Evolutionary conservation across 2,113 vertebrate species (phyloP).

Genomic region (Ciconia boyciana): DNA sequence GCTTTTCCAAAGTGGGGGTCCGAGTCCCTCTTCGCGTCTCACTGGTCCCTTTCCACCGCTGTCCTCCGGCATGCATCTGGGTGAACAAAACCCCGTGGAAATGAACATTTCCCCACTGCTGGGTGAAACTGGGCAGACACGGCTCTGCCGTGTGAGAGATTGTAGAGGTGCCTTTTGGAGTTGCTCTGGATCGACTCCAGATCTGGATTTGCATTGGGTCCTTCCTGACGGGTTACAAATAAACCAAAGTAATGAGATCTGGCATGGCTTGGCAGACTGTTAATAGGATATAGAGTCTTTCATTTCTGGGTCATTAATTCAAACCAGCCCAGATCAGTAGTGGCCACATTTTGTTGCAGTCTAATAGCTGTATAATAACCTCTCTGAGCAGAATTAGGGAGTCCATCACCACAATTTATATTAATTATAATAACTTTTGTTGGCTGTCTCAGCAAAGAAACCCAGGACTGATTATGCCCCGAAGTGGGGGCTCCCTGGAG

Average conservation of each 20-base stretch:
- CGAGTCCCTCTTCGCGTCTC: background rate
- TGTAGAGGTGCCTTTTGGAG: background rate
- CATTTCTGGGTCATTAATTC: slow-evolving; percentile 41
- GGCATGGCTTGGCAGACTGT: slow-evolving; percentile 13
- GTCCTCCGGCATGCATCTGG: rapidly evolving
- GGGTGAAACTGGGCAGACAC: rapidly evolving
- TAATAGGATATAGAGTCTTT: slow-evolving; percentile 40
- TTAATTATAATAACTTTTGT: slow-evolving; percentile 14
- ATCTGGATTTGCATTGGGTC: slow-evolving; percentile 22
- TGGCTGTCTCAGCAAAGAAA: background rate
- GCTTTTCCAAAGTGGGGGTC: background rate
- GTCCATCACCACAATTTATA: slow-evolving; percentile 14
- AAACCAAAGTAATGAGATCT: slow-evolving; percentile 37
- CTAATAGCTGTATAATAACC: slow-evolving; percentile 29
- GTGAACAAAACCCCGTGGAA: background rate
- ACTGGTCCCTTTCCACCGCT: rapidly evolving
- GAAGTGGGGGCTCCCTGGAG: background rate
- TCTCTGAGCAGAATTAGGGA: slow-evolving; percentile 16
- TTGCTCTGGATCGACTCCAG: slow-evolving; percentile 29
- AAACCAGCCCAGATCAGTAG: slow-evolving; percentile 28
- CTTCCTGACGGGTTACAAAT: slow-evolving; percentile 13
- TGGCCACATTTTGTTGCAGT: slow-evolving; percentile 13
- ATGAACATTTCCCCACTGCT: background rate
- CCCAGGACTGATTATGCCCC: background rate
- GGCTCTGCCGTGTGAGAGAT: background rate